Base-by-base conservation (phyloP, 2,797 vertebrate genomes). In the Caiman crocodilus region DNA sequence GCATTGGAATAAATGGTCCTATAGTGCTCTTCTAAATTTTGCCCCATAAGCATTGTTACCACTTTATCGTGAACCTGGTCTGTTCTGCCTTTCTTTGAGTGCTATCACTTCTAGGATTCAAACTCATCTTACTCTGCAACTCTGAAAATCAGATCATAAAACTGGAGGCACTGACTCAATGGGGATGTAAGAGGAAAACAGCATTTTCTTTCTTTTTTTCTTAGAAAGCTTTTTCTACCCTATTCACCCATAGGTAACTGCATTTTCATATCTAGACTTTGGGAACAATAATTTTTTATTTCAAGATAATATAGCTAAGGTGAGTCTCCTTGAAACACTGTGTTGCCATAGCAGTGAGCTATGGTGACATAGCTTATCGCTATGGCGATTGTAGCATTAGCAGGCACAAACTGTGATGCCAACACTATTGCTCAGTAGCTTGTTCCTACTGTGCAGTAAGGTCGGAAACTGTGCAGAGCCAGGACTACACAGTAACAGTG, bases 221-320 rank as follows among this genome's bases (percentile, higher is more conserved):
- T 94, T 97, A 94, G 89, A 91, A 92, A 97, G 96, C 87, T 88
- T 97, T 97, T 98, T 96, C 91, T 98, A 97, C 97, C 96, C 96
- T 97, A 94, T 95, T 95, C 95, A 96, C 92, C 94, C 97, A 93
- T 84, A 91, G 91, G 85, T 78, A 76, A 88, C 91, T 90, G 90
- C 75, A 88, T 86, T 93, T 90, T 96, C 92, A 56, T 93, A 94
- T 92, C 94, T 96, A 95, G 94, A 90, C 88, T 87, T 50, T 50
- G 42, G 42, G 42, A 50, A 50, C 42, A 50, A 50, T 50, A 50
- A 11, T 50, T 50, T 50, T 50, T 50, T 50, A 50, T 50, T 50
- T 50, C 42, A 50, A 50, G 42, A 50, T 50, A 50, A 50, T 50
- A 50, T 10, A 50, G 42, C 42, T 50, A 50, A 50, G 42, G 42